phyloP scores from a whole-genome alignment of 2,113 vertebrate genomes.

The Melanotaenia duboulayi region DNA sequence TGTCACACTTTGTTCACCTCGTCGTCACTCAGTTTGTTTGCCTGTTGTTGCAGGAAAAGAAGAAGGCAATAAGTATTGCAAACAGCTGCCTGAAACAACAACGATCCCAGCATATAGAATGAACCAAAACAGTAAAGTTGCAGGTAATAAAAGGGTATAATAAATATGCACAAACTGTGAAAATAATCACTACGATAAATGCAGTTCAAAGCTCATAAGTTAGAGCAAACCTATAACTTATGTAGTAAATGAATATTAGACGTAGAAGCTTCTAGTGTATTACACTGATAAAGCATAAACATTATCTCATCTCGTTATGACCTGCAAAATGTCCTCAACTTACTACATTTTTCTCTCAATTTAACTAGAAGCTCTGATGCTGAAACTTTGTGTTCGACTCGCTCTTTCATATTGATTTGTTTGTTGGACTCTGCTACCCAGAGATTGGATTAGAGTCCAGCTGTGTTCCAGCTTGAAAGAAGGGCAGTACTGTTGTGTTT shows the following conservation, averaged over 20 bases:
- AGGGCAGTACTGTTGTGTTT: constrained; percentile 44
- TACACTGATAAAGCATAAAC: neutral
- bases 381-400: constrained; percentile 29
- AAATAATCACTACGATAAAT: neutral
- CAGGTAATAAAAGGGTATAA: neutral
- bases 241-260: neutral
- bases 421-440: constrained; percentile 40
- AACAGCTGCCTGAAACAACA: constrained; percentile 11
- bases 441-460: constrained; percentile 69
- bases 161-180: neutral
- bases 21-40: neutral
- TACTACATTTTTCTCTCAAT: constrained; percentile 3
- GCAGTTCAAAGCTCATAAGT: neutral
- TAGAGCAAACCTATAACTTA: neutral
- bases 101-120: neutral
- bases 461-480: constrained; percentile 44
- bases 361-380: constrained; percentile 3
- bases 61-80: neutral
- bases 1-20: constrained; percentile 2
- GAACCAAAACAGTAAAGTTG: neutral
- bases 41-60: neutral
- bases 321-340: constrained; percentile 11
- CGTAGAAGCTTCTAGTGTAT: neutral
- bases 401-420: constrained; percentile 59
- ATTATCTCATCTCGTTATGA: constrained; percentile 8